Evolutionary conservation across 92 coral and sea anemone species (phyloP), one percentile per base, ranked within the genome.

Genomic region (Epizoanthus fatuus): DNA sequence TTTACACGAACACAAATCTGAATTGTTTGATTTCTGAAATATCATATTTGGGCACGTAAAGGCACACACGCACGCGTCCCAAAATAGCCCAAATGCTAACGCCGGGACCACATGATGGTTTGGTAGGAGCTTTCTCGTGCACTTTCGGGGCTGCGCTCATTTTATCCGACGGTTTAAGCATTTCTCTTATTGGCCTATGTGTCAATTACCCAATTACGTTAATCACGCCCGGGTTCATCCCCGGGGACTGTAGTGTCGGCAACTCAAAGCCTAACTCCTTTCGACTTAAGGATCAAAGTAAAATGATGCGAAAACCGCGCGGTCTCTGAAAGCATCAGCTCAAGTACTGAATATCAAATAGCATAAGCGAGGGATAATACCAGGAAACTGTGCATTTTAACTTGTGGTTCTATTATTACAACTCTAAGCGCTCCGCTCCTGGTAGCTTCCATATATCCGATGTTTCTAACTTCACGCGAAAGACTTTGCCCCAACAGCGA

Each of bases 201-300:
- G 70, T 47, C 56, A 39, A 62, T 77, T 59, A 62, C 8, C 64
- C 80, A 54, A 74, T 57, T 74, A 63, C 35, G 40, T 19, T 19
- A 54, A 38, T 40, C 55, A 77, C 71, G 7, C 82, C 57, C 44
- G 14, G 20, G 20, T 59, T 3, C 58, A 58, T 80, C 79, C 82
- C 74, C 53, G 73, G 95, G 94, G 90, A 87, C 87, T 53, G 47
- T 11, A n/a, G 25, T 29, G 75, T 91, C 95, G 95, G 98, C 81
- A 29, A 40, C 81, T 92, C 98, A 95, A 95, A 94, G 89, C 82
- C 20, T 52, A n/a, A 72, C 55, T 62, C 56, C 69, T 81, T 90
- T 86, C 76, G 83, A 91, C 85, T 69, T 70, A 9, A 78, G 92
- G 95, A 95, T 95, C 95, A 95, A 95, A 95, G 93, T 56, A 39